Evolutionary conservation across 1,140 invertebrate genomes (phyloP), one percentile per base, ranked within the genome.

Genomic region (Helicorthomorpha holstii): DNA sequence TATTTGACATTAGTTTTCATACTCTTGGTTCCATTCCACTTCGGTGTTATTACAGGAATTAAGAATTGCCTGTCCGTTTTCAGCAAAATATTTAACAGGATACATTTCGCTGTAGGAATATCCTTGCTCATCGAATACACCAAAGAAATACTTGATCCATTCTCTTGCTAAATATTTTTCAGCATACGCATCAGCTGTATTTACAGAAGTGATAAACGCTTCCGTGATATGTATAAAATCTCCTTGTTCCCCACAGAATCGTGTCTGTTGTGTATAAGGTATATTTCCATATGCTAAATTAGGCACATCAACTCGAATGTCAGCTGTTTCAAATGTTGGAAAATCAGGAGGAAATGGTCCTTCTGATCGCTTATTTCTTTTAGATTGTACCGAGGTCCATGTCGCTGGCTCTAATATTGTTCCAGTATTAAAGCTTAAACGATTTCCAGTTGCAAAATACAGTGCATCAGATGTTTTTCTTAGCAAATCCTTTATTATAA

Each of bases 401-500:
- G 65, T 64, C 25, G 63, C 57, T 2, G 75, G 75, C 50, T 77
- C 65, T 47, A 75, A 60, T 49, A 78, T 69, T 47, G 68, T 72
- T 50, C 75, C 67, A 21, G 66, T 67, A 42, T 70, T 63, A 54
- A 75, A 65, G 54, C 65, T 73, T 3, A 72, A 74, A 16, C 70
- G 58, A 16, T 73, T 69, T 54, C 73, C 70, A 53, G 75, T 67
- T n/a, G 73, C 69, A 52, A 64, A 62, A 60, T 72, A 68, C 27
- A 77, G 59, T 53, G 70, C 68, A 52, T 69, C 59, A 3, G 74
- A 75, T 29, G 70, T 68, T 67, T 69, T 27, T 54, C 92, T 45
- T 88, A 94, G 66, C 93, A 90, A 89, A 79, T 82, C 4, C 69
- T 94, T 2, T 90, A 88, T 65, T 81, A 76, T 19, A 85, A 7